Evolutionary conservation across 2,888 invertebrate species (phyloP).

Genomic region (Cepaea hortensis): DNA sequence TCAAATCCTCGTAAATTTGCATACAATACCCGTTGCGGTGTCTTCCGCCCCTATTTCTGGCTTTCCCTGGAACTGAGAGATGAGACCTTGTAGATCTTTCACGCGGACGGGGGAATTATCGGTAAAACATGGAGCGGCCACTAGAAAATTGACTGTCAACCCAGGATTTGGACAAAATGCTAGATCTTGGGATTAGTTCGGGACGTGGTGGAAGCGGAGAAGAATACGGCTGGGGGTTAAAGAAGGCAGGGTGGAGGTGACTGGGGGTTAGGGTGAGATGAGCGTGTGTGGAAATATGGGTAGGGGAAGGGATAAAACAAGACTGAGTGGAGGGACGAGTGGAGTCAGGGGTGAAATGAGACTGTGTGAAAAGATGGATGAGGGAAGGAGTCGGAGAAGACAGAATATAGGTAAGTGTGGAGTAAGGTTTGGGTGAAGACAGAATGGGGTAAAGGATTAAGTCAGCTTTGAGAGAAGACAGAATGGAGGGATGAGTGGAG

Average conservation of each 20-base stretch:
- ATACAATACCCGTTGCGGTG: background rate
- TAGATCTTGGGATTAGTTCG: background rate
- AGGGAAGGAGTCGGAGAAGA: no score
- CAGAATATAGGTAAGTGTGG: no score
- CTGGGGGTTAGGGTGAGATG: background rate
- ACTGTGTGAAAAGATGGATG: no score
- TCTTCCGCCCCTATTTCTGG: background rate
- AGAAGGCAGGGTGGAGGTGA: background rate
- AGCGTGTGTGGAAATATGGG: no score
- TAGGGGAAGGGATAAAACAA: no score
- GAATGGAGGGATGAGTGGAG: no score
- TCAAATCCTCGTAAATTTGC: slow-evolving; percentile 21
- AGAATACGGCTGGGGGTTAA: background rate
- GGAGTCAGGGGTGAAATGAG: no score
- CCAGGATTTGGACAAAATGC: slow-evolving; percentile 12
- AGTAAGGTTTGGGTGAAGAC: no score
- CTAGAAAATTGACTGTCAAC: slow-evolving; percentile 23
- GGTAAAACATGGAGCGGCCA: slow-evolving; percentile 2
- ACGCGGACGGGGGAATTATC: background rate
- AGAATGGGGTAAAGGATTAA: no score
- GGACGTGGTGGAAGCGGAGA: background rate
- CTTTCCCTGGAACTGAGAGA: background rate
- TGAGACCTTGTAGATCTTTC: background rate
- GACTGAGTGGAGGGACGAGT: no score
- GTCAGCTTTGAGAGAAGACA: no score